phyloP scores from a whole-genome alignment of 2,888 invertebrate species.

The Ophion ventricosus region DNA sequence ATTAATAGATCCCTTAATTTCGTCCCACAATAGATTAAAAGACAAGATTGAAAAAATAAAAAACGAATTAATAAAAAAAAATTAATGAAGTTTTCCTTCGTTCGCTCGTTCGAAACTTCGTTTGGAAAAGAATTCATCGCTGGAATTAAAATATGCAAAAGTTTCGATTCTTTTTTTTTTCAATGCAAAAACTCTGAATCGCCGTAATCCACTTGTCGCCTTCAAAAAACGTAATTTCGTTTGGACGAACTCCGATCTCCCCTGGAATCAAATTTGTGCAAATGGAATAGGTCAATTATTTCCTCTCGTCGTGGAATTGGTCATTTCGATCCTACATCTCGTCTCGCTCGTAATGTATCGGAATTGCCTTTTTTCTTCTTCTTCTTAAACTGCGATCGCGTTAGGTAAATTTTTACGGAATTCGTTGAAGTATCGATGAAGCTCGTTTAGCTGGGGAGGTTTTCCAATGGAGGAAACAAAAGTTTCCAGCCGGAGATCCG shows the following conservation, averaged over 20 bases:
- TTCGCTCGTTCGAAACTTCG: no score
- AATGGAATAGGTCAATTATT: neutral
- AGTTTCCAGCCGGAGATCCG: neutral
- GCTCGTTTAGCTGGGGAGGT: neutral
- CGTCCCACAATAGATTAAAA: no score
- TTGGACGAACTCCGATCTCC: neutral
- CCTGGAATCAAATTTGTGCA: neutral
- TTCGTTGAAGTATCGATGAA: conserved; percentile 12
- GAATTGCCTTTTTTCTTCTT: neutral
- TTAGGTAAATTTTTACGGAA: conserved; percentile 27
- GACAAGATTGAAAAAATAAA: no score
- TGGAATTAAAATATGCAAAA: no score
- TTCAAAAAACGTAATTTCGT: neutral
- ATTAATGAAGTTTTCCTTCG: no score
- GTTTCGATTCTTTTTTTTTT: no score
- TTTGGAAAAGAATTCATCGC: no score
- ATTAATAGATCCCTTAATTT: no score
- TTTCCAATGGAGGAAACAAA: conserved; percentile 3
- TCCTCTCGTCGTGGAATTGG: neutral
- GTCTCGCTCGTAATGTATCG: neutral
- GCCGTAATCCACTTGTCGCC: no score
- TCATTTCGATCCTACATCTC: no score
- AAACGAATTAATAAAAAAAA: no score
- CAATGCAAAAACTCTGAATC: no score
- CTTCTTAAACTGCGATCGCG: conserved; percentile 5